Evolutionary conservation across 2,797 vertebrate species (phyloP).

Genomic region (Onychomys leucogaster): DNA sequence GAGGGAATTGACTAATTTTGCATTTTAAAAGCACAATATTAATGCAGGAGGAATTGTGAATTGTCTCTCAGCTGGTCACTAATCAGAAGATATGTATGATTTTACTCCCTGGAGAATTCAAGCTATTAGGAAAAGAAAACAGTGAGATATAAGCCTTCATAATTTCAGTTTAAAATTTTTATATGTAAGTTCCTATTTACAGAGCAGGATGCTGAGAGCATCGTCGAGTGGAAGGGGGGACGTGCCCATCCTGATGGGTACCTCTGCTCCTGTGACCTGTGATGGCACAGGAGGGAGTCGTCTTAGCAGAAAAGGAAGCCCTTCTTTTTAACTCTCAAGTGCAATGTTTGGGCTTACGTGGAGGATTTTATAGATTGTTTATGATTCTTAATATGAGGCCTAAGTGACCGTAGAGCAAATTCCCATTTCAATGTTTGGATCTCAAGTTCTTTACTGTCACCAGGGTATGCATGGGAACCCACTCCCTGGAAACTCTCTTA

Average conservation of each 20-base stretch:
- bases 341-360: not conserved
- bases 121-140: not conserved
- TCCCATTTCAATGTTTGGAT: not conserved
- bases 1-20: conserved; percentile 69
- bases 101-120: conserved; percentile 57
- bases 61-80: conserved; percentile 50
- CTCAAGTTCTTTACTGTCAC: not conserved
- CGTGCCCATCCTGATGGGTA: rapidly evolving
- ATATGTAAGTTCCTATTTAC: conserved; percentile 27
- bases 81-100: not conserved
- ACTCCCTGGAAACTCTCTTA: not conserved
- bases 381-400: not conserved
- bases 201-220: not conserved
- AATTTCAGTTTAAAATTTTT: conserved; percentile 39
- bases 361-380: not conserved
- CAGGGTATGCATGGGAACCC: not conserved
- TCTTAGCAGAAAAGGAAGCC: not conserved
- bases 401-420: not conserved
- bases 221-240: not conserved
- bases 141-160: conserved; percentile 23
- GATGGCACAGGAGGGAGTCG: not conserved
- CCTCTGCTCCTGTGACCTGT: not conserved
- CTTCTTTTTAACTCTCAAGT: not conserved
- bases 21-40: conserved; percentile 74
- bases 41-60: conserved; percentile 18